Evolutionary conservation across 2,888 invertebrate species (phyloP).

Genomic region (Anoplius nigerrimus): DNA sequence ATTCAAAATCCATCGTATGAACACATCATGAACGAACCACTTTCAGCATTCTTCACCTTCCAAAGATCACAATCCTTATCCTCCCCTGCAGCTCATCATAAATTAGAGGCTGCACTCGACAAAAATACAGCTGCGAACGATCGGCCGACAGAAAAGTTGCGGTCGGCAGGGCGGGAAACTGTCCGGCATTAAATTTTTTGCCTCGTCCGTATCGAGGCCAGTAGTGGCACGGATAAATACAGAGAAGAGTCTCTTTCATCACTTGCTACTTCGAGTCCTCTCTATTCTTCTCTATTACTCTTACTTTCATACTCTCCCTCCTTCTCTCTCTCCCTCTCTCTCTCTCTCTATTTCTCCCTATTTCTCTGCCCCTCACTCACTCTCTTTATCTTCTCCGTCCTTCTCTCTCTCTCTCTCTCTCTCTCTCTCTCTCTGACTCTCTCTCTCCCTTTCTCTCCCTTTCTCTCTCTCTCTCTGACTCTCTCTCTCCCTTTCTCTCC

Average conservation of each 20-base stretch:
- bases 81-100: no score
- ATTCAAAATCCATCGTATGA: no score
- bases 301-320: neutral
- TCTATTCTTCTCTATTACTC: neutral
- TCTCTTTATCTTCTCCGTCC: neutral
- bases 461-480: neutral
- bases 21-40: no score
- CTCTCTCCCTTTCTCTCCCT: constrained; percentile 4
- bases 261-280: neutral
- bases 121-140: constrained; percentile 22
- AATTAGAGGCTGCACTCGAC: neutral
- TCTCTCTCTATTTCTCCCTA: no score
- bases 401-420: neutral
- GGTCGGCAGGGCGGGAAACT: constrained; percentile 20
- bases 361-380: no score
- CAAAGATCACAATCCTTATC: no score
- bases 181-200: neutral
- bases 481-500: neutral
- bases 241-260: neutral
- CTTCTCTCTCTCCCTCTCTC: no score
- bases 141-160: constrained; percentile 27
- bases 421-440: neutral
- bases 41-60: no score
- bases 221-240: constrained; percentile 35
- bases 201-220: constrained; percentile 22